phyloP scores from a whole-genome alignment of 2,888 invertebrate species.

The Ichneumon xanthorius region DNA sequence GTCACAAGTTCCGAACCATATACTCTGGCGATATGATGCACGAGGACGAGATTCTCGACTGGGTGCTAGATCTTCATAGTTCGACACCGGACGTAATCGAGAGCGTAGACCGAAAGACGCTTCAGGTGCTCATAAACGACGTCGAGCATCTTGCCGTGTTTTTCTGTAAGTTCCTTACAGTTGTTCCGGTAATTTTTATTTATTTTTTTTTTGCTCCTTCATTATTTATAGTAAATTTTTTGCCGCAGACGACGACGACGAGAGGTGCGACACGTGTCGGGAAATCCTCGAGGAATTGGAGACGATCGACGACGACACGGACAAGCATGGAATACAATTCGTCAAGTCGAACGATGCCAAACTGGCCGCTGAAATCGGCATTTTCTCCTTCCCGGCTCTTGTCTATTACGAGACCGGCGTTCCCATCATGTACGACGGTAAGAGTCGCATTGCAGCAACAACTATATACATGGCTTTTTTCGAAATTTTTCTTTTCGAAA shows the following conservation, averaged over 20 bases:
- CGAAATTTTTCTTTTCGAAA: neutral
- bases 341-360: slow-evolving; percentile 96
- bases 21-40: slow-evolving; percentile 96
- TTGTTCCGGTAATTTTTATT: neutral
- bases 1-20: slow-evolving; percentile 95
- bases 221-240: slow-evolving; percentile 36
- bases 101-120: slow-evolving; percentile 95
- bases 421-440: slow-evolving; percentile 98
- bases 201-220: slow-evolving; percentile 15
- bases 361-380: slow-evolving; percentile 95
- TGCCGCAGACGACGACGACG: slow-evolving; percentile 92
- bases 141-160: slow-evolving; percentile 96
- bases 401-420: slow-evolving; percentile 97
- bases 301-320: slow-evolving; percentile 96
- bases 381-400: slow-evolving; percentile 96
- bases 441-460: slow-evolving; percentile 82
- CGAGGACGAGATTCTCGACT: slow-evolving; percentile 95
- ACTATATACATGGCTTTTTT: neutral
- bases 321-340: slow-evolving; percentile 96
- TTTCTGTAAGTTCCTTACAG: slow-evolving; percentile 90
- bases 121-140: slow-evolving; percentile 95
- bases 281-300: slow-evolving; percentile 95
- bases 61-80: slow-evolving; percentile 94
- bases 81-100: slow-evolving; percentile 96
- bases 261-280: slow-evolving; percentile 94